These are phyloP conservation scores for Halichoerus grypus DNA, from an alignment of 2,113 vertebrate genomes.

Conservation along the genomic window DNA sequence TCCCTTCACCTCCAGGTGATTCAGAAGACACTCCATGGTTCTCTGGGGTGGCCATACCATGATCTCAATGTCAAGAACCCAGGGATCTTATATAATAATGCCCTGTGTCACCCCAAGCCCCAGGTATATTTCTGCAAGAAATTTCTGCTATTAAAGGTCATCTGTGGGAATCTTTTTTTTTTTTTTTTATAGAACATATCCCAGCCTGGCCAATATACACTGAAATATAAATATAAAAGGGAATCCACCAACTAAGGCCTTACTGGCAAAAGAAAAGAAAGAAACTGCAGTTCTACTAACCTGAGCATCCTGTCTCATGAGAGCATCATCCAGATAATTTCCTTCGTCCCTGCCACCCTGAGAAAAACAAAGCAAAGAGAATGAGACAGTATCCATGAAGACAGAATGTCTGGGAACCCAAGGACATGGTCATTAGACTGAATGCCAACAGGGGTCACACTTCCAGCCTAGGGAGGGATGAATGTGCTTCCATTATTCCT, in stretches of 20 bases:
- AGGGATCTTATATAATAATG: not conserved
- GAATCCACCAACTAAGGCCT: not conserved
- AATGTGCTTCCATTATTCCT: not conserved
- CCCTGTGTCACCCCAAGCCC: not conserved
- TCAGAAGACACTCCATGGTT: not conserved
- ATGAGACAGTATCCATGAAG: not conserved
- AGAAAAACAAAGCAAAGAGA: not conserved
- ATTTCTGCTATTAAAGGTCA: not conserved
- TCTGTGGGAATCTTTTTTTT: not conserved
- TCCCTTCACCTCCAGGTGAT: not conserved
- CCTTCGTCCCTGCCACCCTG: conserved; percentile 95
- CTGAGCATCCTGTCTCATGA: conserved; percentile 93
- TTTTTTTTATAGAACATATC: not conserved
- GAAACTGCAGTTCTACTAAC: conserved; percentile 79
- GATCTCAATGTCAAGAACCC: not conserved
- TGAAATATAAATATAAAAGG: not conserved
- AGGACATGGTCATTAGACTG: not conserved
- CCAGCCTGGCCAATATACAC: not conserved
- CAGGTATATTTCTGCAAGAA: not conserved
- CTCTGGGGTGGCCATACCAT: not conserved
- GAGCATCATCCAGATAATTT: conserved; percentile 88
- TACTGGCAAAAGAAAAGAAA: not conserved
- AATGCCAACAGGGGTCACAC: not conserved
- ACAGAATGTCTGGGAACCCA: not conserved
- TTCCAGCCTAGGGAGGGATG: not conserved